Base-by-base conservation (phyloP, 2,113 vertebrate genomes). In the Emberiza fucata region DNA sequence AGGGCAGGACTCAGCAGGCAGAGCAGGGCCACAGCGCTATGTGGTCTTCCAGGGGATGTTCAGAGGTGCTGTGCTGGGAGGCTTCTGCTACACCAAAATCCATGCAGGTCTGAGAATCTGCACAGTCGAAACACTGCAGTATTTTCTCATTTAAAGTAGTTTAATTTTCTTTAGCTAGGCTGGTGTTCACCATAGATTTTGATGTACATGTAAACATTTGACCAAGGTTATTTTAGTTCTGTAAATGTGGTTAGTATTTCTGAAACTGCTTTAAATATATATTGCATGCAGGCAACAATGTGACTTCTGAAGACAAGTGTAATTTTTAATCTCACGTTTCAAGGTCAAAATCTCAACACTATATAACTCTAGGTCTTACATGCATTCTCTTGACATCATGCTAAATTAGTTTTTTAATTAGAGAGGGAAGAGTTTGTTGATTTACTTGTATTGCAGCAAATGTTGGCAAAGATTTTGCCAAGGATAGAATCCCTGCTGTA, bases 171-270 rank as follows among this genome's bases (percentile, higher is more conserved):
- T 79, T 65, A 92, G 21, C 25, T 37, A 57, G 53, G 15, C 8
- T 45, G 18, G n/a, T 42, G 27, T 24, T 78, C 76, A 22, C 12
- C 8, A 27, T 8, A 37, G 50, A n/a, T 22, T 54, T 64, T 16
- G 31, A 5, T 1, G 3, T 39, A 44, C 0, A 0, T 2, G 4
- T 60, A 75, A 86, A 35, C 6, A 60, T 44, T 39, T 84, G 56
- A 31, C 56, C 31, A 8, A 31, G 33, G 19, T 59, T 48, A 14
- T 77, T 92, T 73, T 61, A 5, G 31, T 78, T 90, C 81, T 78
- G 25, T 19, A 89, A 73, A 45, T n/a, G n/a, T 45, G 64, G 84
- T 78, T 84, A 73, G 28, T 35, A 50, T 45, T 81, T 85, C 42
- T 81, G 56, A 28, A 81, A 33, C 47, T 63, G 15, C 19, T 87